These are phyloP conservation scores for Cheilosia impressa DNA, from an alignment of 2,888 invertebrate species.

Conservation along the genomic window DNA sequence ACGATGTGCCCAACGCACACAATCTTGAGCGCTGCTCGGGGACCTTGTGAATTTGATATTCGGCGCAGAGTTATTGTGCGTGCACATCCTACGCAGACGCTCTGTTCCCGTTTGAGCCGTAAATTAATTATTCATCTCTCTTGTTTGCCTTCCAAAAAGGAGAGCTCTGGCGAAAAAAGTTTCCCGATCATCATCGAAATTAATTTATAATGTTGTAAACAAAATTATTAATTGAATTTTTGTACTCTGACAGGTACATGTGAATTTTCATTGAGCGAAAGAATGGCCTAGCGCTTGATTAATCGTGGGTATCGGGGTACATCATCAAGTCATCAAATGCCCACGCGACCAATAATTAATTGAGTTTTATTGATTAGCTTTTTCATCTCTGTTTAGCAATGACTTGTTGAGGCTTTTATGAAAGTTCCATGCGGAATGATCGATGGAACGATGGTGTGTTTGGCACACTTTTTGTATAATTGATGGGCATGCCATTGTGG, in stretches of 20 bases:
- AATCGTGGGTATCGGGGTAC: slow-evolving; percentile 54
- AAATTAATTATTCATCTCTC: slow-evolving; percentile 68
- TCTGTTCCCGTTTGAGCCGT: slow-evolving; percentile 36
- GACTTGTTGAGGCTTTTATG: slow-evolving; percentile 44
- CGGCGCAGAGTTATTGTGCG: slow-evolving; percentile 12
- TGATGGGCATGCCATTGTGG: neutral
- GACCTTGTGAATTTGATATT: slow-evolving; percentile 35
- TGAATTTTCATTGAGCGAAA: slow-evolving; percentile 43
- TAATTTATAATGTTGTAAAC: slow-evolving; percentile 65
- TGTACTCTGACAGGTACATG: slow-evolving; percentile 67
- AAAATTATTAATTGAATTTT: slow-evolving; percentile 71
- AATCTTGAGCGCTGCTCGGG: neutral
- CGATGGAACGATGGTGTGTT: slow-evolving; percentile 33
- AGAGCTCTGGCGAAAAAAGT: slow-evolving; percentile 38
- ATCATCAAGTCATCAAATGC: slow-evolving; percentile 67
- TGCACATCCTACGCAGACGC: slow-evolving; percentile 56
- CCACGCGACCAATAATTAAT: slow-evolving; percentile 68
- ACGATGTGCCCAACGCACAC: slow-evolving; percentile 4
- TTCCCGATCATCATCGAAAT: slow-evolving; percentile 31
- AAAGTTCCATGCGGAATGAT: slow-evolving; percentile 57
- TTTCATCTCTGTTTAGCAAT: slow-evolving; percentile 24
- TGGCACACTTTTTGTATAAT: slow-evolving; percentile 59
- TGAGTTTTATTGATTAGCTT: slow-evolving; percentile 57
- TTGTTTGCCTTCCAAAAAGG: slow-evolving; percentile 15
- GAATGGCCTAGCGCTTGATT: slow-evolving; percentile 53